Evolutionary conservation across 2,888 invertebrate species (phyloP), one percentile per base, ranked within the genome.

Genomic region (Cabera pusaria): DNA sequence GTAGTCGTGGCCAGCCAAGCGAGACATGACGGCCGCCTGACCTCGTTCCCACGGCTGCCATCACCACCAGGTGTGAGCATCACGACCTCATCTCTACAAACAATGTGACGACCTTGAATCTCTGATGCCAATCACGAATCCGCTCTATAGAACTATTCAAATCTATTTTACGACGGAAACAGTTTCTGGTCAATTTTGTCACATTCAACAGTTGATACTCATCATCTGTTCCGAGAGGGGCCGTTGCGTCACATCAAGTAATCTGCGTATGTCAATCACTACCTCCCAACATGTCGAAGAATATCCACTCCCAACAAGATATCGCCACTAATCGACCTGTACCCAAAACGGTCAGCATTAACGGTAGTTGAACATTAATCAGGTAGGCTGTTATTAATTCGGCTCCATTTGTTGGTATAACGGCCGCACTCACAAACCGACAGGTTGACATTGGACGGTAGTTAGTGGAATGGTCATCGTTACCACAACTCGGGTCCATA

Each of bases 1-100:
- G 55, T 62, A 57, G 51, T 69, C 56, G 74, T 58, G 60, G 56
- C 44, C 78, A 71, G 45, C 79, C 73, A 74, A 66, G 84, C 86
- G 84, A 57, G 73, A 74, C 82, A 69, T 57, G 59, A 65, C 79
- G 82, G 64, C 81, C 77, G 82, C 78, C 59, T 86, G 83, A 83
- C 87, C 86, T 61, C 77, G 75, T 88, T 88, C 86, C 71, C 87
- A 88, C 87, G 85, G 7, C 34, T 7, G 49, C 59, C 62, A 54
- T 55, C 65, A 55, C 45, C 65, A 55, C 56, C 60, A 60, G 63
- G 61, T 65, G 62, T 31, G 29, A 22, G 40, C 48, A 49, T 37
- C 63, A 61, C 75, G 80, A 78, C 76, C 75, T 72, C 50, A 32
- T 14, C 31, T 28, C 40, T 24, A 20, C 44, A 41, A 45, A 52